These are phyloP conservation scores for Sebastes vulpes DNA, from an alignment of 2,797 vertebrate species.

Conservation along the genomic window DNA sequence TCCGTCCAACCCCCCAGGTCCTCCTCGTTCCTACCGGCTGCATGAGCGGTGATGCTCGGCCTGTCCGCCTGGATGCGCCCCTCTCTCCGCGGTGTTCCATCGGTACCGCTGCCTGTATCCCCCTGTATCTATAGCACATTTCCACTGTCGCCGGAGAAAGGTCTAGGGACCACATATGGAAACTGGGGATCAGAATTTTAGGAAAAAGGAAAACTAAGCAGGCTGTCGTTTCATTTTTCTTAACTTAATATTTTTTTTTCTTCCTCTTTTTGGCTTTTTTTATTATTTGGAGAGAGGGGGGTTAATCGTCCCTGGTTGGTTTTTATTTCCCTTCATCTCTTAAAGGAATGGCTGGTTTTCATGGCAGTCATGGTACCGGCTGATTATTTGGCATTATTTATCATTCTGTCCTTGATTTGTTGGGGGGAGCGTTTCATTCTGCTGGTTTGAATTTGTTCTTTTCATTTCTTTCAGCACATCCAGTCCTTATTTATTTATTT, in stretches of 20 bases:
- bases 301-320: slow-evolving; percentile 70
- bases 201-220: slow-evolving; percentile 83
- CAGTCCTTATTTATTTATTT: slow-evolving; percentile 26
- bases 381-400: slow-evolving; percentile 62
- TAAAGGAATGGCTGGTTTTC: slow-evolving; percentile 56
- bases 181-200: slow-evolving; percentile 89
- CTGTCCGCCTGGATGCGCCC: slow-evolving; percentile 80
- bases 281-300: slow-evolving; percentile 56
- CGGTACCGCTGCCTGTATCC: slow-evolving; percentile 64
- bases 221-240: slow-evolving; percentile 71
- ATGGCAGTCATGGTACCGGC: slow-evolving; percentile 58
- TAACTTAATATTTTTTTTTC: slow-evolving; percentile 40
- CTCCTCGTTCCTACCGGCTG: slow-evolving; percentile 70
- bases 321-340: slow-evolving; percentile 53
- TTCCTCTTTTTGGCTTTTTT: slow-evolving; percentile 31
- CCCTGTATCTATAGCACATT: slow-evolving; percentile 49
- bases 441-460: slow-evolving; percentile 74
- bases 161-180: slow-evolving; percentile 86
- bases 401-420: slow-evolving; percentile 62
- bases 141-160: slow-evolving; percentile 73
- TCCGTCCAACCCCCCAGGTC: slow-evolving; percentile 56
- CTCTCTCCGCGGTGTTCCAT: slow-evolving; percentile 70
- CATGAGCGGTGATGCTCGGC: slow-evolving; percentile 83
- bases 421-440: slow-evolving; percentile 52
- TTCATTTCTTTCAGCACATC: slow-evolving; percentile 82